These are phyloP conservation scores for Pheosia gnoma DNA, from an alignment of 2,888 invertebrate species.

Conservation along the genomic window DNA sequence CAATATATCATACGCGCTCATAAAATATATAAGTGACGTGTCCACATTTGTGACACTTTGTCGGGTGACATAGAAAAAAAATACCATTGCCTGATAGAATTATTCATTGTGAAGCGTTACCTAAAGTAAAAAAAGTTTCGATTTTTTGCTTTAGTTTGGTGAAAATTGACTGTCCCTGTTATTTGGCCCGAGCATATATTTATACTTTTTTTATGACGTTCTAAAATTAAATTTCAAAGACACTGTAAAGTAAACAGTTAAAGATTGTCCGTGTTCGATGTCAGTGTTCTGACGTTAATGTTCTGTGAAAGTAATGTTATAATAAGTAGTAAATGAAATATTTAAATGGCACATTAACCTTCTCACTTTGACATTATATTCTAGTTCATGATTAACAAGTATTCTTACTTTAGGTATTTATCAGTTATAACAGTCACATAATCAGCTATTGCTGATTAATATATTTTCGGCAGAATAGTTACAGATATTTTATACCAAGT, in stretches of 20 bases:
- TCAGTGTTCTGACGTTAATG: slow-evolving; percentile 20
- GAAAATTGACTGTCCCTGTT: slow-evolving; percentile 34
- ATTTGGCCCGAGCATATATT: slow-evolving; percentile 33
- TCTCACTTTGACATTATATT: slow-evolving; percentile 14
- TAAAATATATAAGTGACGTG: slow-evolving; percentile 74
- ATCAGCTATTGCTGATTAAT: background rate
- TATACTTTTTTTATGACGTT: slow-evolving; percentile 34
- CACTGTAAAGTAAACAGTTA: slow-evolving; percentile 23
- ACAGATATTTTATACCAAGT: background rate
- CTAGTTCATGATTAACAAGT: slow-evolving; percentile 6
- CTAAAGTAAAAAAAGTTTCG: slow-evolving; percentile 45
- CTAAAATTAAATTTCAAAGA: slow-evolving; percentile 32
- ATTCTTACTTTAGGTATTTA: background rate
- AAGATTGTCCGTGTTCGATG: slow-evolving; percentile 21
- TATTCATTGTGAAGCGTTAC: slow-evolving; percentile 53
- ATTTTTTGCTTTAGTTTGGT: slow-evolving; percentile 37
- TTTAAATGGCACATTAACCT: slow-evolving; percentile 22
- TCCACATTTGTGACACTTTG: slow-evolving; percentile 69
- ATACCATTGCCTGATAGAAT: slow-evolving; percentile 54
- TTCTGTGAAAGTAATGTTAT: slow-evolving; percentile 1
- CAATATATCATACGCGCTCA: slow-evolving; percentile 71
- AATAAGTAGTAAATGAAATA: slow-evolving; percentile 7
- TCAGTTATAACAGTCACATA: too few species aligned
- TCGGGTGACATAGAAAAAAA: slow-evolving; percentile 63
- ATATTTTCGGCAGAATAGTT: background rate